Evolutionary conservation across 2,888 invertebrate species (phyloP).

Genomic region (Opisthograptis luteolata): DNA sequence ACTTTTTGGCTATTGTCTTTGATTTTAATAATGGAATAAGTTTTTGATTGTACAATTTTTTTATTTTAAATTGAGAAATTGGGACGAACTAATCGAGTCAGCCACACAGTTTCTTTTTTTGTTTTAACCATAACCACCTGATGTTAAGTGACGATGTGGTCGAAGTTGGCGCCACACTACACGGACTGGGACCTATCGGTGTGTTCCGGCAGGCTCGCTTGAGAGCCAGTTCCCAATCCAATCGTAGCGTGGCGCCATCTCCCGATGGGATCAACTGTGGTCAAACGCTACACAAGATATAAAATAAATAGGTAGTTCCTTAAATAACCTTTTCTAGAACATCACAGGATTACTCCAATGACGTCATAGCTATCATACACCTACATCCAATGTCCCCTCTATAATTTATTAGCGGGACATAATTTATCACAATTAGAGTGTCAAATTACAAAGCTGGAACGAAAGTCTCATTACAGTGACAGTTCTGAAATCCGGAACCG

Average conservation of each 20-base stretch:
- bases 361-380: constrained; percentile 15
- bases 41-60: constrained; percentile 8
- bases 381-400: neutral
- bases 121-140: too few species aligned
- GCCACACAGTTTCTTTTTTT: too few species aligned
- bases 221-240: too few species aligned
- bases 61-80: neutral
- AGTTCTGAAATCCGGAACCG: neutral
- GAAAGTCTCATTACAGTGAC: neutral
- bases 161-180: too few species aligned
- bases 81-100: neutral
- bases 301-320: too few species aligned
- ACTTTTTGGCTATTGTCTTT: constrained; percentile 12
- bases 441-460: constrained; percentile 3
- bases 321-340: neutral
- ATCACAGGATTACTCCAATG: neutral
- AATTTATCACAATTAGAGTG: constrained; percentile 21
- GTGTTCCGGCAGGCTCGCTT: too few species aligned
- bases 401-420: constrained; percentile 6
- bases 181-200: too few species aligned
- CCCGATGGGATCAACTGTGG: neutral
- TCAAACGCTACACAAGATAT: neutral
- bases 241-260: too few species aligned
- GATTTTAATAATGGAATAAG: constrained; percentile 15
- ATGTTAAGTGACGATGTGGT: too few species aligned